phyloP scores from a whole-genome alignment of 2,888 invertebrate genomes.

The Sicus ferrugineus region DNA sequence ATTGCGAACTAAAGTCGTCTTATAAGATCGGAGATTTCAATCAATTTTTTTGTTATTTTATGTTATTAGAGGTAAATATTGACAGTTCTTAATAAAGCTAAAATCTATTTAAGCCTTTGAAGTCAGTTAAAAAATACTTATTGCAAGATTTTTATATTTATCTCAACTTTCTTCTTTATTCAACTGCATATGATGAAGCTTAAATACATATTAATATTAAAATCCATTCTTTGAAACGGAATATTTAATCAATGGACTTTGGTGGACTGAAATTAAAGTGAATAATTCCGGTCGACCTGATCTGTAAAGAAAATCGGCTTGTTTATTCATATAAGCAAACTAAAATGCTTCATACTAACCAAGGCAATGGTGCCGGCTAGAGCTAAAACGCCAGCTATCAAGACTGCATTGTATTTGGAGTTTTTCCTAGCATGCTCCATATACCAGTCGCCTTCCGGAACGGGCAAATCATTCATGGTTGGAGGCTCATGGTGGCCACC shows the following conservation, averaged over 20 bases:
- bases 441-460: conserved; percentile 82
- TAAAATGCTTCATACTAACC: conserved; percentile 48
- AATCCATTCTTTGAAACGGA: not conserved
- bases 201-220: not conserved
- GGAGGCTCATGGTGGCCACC: conserved; percentile 50
- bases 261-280: conserved; percentile 73
- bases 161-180: too few species aligned
- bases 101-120: too few species aligned
- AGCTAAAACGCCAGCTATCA: conserved; percentile 69
- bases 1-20: too few species aligned
- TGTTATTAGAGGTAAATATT: too few species aligned
- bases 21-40: too few species aligned
- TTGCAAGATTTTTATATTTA: too few species aligned
- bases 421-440: conserved; percentile 73
- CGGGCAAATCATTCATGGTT: conserved; percentile 79
- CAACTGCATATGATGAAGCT: too few species aligned
- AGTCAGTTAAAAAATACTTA: too few species aligned
- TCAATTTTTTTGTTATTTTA: too few species aligned
- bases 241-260: conserved; percentile 67
- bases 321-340: conserved; percentile 22
- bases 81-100: too few species aligned
- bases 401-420: conserved; percentile 73
- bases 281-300: conserved; percentile 70
- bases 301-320: conserved; percentile 64
- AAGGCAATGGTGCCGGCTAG: conserved; percentile 61